These are phyloP conservation scores for Macquaria australasica DNA, from an alignment of 2,113 vertebrate genomes.

Conservation along the genomic window DNA sequence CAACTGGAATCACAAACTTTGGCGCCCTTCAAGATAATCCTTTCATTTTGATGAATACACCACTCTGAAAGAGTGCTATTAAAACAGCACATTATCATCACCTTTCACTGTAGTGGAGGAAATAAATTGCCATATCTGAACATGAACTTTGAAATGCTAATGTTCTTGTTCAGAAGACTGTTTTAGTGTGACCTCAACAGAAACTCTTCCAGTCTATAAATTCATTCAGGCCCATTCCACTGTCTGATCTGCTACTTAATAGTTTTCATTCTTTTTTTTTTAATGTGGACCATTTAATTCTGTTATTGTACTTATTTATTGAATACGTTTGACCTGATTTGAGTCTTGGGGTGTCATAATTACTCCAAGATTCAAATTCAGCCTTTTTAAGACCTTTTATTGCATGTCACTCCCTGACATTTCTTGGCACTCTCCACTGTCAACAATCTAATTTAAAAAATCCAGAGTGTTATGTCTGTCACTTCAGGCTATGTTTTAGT, in stretches of 20 bases:
- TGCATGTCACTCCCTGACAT: constrained; percentile 18
- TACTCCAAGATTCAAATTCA: constrained; percentile 11
- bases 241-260: background rate
- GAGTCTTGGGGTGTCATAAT: background rate
- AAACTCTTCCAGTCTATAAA: constrained; percentile 34
- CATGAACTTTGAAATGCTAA: constrained; percentile 67
- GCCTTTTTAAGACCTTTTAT: constrained; percentile 30
- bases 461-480: constrained; percentile 35
- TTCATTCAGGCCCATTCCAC: constrained; percentile 10
- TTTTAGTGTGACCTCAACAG: constrained; percentile 32
- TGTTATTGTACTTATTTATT: background rate
- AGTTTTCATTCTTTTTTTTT: constrained; percentile 4
- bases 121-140: constrained; percentile 51
- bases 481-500: constrained; percentile 49
- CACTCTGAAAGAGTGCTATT: constrained; percentile 29
- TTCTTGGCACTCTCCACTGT: constrained; percentile 7
- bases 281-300: background rate
- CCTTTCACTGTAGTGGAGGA: constrained; percentile 46
- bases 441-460: constrained; percentile 53
- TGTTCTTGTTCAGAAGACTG: constrained; percentile 21
- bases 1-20: constrained; percentile 33
- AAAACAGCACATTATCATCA: constrained; percentile 63
- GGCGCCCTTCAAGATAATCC: constrained; percentile 26
- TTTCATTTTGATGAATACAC: constrained; percentile 46
- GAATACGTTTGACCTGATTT: background rate